Base-by-base conservation (phyloP, 2,888 invertebrate genomes). In the Mythimna pallens region DNA sequence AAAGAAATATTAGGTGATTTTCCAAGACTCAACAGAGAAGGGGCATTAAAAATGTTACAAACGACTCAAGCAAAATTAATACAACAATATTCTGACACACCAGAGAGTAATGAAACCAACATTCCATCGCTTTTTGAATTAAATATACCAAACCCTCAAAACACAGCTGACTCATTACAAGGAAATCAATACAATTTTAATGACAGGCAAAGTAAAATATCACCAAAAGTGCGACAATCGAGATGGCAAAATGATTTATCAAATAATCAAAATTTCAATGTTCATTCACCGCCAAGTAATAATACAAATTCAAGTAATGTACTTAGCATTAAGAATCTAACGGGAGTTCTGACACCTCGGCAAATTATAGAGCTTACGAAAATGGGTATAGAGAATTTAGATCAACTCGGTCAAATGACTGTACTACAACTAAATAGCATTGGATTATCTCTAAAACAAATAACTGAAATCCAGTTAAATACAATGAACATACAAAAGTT, bases 1-100 rank as follows among this genome's bases (percentile, higher is more conserved):
- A 98, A 98, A 93, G 98, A 99, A 94, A 98, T 99, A 87, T 96
- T 99, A 70, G 98, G 99, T n/a, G 98, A 98, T 90, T 99, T 98
- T 87, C 98, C 98, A 59, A 96, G 99, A 73, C 96, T 98, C 80
- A 98, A 97, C 85, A 97, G 98, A 75, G 98, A 98, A 87, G 97
- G 97, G 79, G 98, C 98, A 0, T 91, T 97, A 85, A 94, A 97
- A 89, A 97, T 97, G 96, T 94, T 96, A 79, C 94, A 95, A 85
- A 92, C 92, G 20, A 96, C 96, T 72, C 96, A 96, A 90, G 80
- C 90, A 75, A 95, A 94, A 87, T 89, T 96, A 88, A 91, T 93
- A 81, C 95, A 95, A 86, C 95, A 96, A 86, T 96, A 86, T 90
- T 89, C 93, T 34, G 93, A 94, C 76, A 88, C 84, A 80, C 80